phyloP scores from a whole-genome alignment of 1,140 invertebrate genomes.

The Hermatobates lingyangjiaoensis region DNA sequence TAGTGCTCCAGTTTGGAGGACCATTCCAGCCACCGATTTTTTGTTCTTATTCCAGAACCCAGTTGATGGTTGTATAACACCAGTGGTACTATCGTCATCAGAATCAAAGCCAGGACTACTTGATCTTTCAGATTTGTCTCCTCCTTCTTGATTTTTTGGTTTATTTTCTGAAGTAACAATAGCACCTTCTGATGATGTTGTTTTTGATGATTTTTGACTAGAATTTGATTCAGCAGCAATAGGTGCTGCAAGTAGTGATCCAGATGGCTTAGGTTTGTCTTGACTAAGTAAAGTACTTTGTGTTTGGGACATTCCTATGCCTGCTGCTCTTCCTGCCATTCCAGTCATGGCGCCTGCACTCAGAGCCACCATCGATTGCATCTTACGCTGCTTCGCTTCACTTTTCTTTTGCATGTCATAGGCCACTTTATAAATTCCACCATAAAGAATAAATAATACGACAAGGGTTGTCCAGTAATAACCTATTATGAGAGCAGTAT shows the following conservation, averaged over 20 bases:
- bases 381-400: slow-evolving; percentile 81
- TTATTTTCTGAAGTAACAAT: slow-evolving; percentile 10
- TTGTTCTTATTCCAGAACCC: slow-evolving; percentile 11
- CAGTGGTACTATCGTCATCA: slow-evolving; percentile 58
- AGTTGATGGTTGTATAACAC: slow-evolving; percentile 15
- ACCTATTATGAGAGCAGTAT: slow-evolving; percentile 89
- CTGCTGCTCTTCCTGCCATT: slow-evolving; percentile 70
- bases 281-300: slow-evolving; percentile 46
- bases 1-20: slow-evolving; percentile 36
- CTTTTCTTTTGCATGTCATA: slow-evolving; percentile 96
- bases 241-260: slow-evolving; percentile 13
- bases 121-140: slow-evolving; percentile 68
- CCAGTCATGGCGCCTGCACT: slow-evolving; percentile 72
- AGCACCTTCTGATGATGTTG: slow-evolving; percentile 10
- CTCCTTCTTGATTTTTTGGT: slow-evolving; percentile 12
- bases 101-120: slow-evolving; percentile 91
- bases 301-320: slow-evolving; percentile 63
- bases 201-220: slow-evolving; percentile 36
- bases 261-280: slow-evolving; percentile 37
- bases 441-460: slow-evolving; percentile 85
- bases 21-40: slow-evolving; percentile 32
- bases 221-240: slow-evolving; percentile 30
- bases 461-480: slow-evolving; percentile 96
- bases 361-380: slow-evolving; percentile 81
- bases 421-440: slow-evolving; percentile 94